Percentiles rank a stretch among this genome's conserved stretches.
phyloP scores from a whole-genome alignment of 2,797 vertebrate genomes.

The Chelon auratus region DNA sequence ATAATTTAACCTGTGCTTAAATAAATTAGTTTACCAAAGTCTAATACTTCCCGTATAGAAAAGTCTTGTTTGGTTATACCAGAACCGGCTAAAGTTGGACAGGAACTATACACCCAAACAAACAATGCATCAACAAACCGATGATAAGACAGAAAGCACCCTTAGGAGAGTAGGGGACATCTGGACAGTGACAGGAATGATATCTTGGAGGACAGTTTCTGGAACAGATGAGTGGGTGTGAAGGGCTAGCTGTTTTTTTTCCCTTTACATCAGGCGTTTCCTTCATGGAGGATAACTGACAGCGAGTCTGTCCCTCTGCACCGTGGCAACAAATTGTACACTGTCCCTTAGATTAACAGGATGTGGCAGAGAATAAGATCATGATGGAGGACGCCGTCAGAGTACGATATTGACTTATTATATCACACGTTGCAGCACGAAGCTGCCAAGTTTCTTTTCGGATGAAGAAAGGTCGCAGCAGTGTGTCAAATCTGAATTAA shows the following conservation, averaged over 20 bases:
- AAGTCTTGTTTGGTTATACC: neutral
- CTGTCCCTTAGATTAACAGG: neutral
- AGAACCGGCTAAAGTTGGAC: neutral
- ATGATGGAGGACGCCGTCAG: constrained; percentile 15
- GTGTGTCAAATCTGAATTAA: neutral
- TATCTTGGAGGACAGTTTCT: constrained; percentile 13
- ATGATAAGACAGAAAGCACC: constrained; percentile 18
- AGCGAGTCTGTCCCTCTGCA: constrained; percentile 20
- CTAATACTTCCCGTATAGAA: too few species aligned
- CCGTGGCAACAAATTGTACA: constrained; percentile 11
- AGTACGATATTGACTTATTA: neutral
- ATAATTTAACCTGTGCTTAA: too few species aligned
- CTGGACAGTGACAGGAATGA: neutral
- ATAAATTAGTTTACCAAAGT: too few species aligned
- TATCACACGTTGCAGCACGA: too few species aligned
- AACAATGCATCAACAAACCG: constrained; percentile 10
- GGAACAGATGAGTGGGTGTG: neutral
- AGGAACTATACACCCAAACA: constrained; percentile 10
- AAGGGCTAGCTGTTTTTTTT: constrained; percentile 7
- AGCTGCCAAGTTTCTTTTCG: neutral
- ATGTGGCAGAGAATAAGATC: neutral
- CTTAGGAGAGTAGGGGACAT: neutral
- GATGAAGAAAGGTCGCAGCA: neutral
- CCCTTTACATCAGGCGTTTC: constrained; percentile 22
- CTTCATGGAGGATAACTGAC: constrained; percentile 21